Conservation (phyloP, 64 coral and sea anemone genomes). For the Platygyra sinensis region DNA sequence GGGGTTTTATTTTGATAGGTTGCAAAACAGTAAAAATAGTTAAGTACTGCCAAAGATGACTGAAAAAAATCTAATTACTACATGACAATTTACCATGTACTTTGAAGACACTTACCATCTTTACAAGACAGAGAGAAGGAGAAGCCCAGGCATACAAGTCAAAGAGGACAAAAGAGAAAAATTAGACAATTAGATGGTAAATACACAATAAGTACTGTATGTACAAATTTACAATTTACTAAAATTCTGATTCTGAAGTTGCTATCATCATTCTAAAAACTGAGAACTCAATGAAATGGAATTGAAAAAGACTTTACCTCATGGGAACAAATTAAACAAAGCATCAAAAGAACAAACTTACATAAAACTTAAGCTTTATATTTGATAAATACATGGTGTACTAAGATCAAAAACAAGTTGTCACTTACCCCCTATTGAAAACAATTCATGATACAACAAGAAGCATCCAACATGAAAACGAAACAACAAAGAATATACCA, state of each 20-base stretch:
- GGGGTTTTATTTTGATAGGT: too few relatives aligned
- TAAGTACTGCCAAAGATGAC: too few relatives aligned
- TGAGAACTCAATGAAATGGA: too few relatives aligned
- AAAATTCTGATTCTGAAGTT: too few relatives aligned
- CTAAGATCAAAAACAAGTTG: neutral
- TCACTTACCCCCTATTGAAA: conserved; percentile 45
- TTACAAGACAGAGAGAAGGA: neutral
- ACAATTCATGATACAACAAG: neutral
- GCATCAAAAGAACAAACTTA: neutral
- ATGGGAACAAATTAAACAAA: too few relatives aligned
- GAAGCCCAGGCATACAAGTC: neutral
- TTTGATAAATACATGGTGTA: neutral
- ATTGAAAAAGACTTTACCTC: too few relatives aligned
- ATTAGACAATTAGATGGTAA: neutral
- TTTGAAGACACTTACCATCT: neutral
- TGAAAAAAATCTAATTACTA: neutral
- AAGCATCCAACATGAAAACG: neutral
- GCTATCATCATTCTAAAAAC: too few relatives aligned
- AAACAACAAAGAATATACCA: neutral
- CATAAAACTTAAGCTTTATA: neutral
- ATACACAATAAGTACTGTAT: too few relatives aligned
- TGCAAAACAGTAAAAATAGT: too few relatives aligned
- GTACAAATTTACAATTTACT: too few relatives aligned
- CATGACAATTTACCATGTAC: neutral
- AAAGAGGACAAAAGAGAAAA: neutral